Evolutionary conservation across 2,113 vertebrate species (phyloP), one percentile per base, ranked within the genome.

Genomic region (Xiphophorus hellerii): DNA sequence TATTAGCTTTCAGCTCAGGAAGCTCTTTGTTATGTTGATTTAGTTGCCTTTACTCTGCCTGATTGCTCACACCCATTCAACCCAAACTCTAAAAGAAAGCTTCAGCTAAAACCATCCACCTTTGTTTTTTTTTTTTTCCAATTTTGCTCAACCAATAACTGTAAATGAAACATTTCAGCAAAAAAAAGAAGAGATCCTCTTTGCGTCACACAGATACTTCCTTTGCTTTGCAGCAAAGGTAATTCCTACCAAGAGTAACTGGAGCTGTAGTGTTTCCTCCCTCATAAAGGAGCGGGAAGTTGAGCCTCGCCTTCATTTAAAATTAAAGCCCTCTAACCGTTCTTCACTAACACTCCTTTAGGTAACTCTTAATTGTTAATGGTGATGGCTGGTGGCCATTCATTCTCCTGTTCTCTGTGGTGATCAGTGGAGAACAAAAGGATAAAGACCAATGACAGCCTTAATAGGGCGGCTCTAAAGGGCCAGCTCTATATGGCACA

Each of bases 341-440:
- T 78, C 76, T 73, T 68, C 5, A 42, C 72, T 83, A 82, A 87
- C 73, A 71, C 80, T 86, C 62, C 80, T 90, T 92, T 91, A 93
- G 92, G 82, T 93, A 92, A 93, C 92, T 89, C 84, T 92, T 89
- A 92, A 82, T 82, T 89, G 80, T 86, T 9, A 48, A 78, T 89
- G 86, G 80, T 73, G 87, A 70, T 84, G 70, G 13, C 65, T 66
- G 74, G 62, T 69, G 80, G 75, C 37, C 68, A n/a, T 83, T 78
- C 81, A 75, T 87, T 83, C 86, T 81, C 64, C 61, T 31, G 64
- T 71, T 63, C 65, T 84, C 74, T 84, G 80, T 61, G 73, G 62
- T 20, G 70, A 54, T 78, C 77, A 74, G 35, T 7, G 25, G 29
- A 77, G 71, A 48, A 74, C 65, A 58, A 66, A 13, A 17, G 15